phyloP scores from a whole-genome alignment of 92 coral and sea anemone species.

The Umimayanthus kanabou region DNA sequence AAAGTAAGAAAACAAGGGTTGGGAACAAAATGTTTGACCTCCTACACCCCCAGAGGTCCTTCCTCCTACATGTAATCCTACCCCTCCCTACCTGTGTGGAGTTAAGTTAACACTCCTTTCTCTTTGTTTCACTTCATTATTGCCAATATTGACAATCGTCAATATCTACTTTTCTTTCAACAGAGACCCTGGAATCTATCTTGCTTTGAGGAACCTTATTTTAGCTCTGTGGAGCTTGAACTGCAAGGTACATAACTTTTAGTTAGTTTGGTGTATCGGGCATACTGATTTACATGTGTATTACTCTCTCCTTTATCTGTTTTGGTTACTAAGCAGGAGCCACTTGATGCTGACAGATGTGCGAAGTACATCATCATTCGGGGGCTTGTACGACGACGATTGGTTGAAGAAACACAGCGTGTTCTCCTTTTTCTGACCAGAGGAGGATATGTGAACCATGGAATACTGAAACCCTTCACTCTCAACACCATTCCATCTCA shows the following conservation, averaged over 20 bases:
- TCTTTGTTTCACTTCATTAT: too few relatives aligned
- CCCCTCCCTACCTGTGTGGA: too few relatives aligned
- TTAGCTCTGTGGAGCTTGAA: conserved; percentile 92
- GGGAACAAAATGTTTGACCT: too few relatives aligned
- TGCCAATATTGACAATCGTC: neutral
- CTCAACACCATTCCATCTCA: conserved; percentile 7
- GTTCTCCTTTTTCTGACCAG: conserved; percentile 68
- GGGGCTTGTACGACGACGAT: conserved; percentile 82
- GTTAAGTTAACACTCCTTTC: too few relatives aligned
- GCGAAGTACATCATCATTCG: conserved; percentile 80
- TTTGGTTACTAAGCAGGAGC: conserved; percentile 57
- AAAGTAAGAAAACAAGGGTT: too few relatives aligned
- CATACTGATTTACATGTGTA: neutral
- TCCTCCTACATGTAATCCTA: too few relatives aligned
- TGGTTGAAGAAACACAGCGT: conserved; percentile 65
- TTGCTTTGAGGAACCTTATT: conserved; percentile 84
- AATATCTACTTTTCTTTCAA: conserved; percentile 31
- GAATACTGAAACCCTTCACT: conserved; percentile 61
- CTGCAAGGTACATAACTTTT: conserved; percentile 67
- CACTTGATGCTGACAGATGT: conserved; percentile 71
- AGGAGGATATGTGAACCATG: conserved; percentile 89
- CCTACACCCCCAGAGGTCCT: too few relatives aligned
- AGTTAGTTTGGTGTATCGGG: neutral
- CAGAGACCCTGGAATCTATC: conserved; percentile 74
- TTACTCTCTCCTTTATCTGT: neutral